Conservation (phyloP, 2,888 invertebrate genomes). For the Acleris cristana region DNA sequence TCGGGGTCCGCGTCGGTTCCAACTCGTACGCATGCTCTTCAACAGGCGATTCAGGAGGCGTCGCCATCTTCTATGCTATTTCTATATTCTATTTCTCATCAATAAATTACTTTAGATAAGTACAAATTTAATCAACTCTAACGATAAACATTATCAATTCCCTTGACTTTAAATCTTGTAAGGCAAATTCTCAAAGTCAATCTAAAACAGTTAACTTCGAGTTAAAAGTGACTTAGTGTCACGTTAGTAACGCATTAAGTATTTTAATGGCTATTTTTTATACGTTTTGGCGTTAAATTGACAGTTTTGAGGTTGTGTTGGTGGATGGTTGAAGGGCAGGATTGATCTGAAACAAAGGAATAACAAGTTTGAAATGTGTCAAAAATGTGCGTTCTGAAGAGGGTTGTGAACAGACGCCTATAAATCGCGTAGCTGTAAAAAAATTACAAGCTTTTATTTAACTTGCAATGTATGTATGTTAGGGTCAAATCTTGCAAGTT, state of each 20-base stretch:
- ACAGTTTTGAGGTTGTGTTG: slow-evolving; percentile 40
- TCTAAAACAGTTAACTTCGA: slow-evolving; percentile 8
- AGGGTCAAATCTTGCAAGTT: too few species aligned
- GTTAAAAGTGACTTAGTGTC: slow-evolving; percentile 16
- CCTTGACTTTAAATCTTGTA: not conserved
- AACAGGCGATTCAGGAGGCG: slow-evolving; percentile 93
- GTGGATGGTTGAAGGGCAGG: slow-evolving; percentile 60
- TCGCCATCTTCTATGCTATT: slow-evolving; percentile 85
- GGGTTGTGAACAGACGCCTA: too few species aligned
- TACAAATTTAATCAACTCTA: too few species aligned
- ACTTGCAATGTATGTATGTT: too few species aligned
- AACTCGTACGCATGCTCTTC: slow-evolving; percentile 94
- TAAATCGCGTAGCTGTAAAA: too few species aligned
- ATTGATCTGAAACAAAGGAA: slow-evolving; percentile 57
- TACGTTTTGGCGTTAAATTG: slow-evolving; percentile 34
- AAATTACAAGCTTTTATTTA: too few species aligned
- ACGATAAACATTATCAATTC: too few species aligned
- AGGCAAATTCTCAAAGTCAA: not conserved
- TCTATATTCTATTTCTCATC: not conserved
- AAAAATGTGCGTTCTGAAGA: not conserved
- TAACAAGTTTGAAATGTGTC: not conserved
- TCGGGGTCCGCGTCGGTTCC: slow-evolving; percentile 90
- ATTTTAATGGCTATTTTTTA: slow-evolving; percentile 28
- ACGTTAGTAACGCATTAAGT: slow-evolving; percentile 20
- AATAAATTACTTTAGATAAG: too few species aligned